Base-by-base conservation (phyloP, 2,113 vertebrate species). In the Microtus pennsylvanicus region DNA sequence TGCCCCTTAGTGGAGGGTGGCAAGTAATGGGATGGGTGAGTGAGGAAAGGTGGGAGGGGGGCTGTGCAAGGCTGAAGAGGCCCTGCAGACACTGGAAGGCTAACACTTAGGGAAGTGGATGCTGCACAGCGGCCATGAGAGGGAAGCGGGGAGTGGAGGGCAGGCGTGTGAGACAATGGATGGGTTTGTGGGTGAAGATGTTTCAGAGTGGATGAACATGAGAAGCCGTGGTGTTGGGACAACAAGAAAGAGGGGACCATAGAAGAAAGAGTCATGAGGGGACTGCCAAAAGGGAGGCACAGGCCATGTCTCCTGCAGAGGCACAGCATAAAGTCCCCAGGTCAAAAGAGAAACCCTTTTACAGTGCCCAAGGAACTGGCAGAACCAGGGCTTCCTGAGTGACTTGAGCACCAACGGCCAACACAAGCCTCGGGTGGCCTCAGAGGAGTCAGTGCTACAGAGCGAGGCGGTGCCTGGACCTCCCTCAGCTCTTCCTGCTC, bases 261-360 rank as follows among this genome's bases (percentile, higher is more conserved):
- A 7, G 17, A 28, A 21, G 33, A 45, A 47, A 35, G 69, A 26
- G 16, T 55, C 4, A 6, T 0, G 47, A 45, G n/a, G 12, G 38
- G 19, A 1, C 3, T 24, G 70, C 9, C 5, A 0, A 69, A 35
- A 38, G 47, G 9, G 21, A 19, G 17, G 16, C 30, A 17, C 35
- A 17, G 47, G 55, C 45, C 30, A 0, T 0, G 12, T 4, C 13
- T 38, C 1, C 83, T 0, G 0, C 72, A 22, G 45, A 69, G 50
- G n/a, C 12, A 8, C 47, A 7, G 10, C 8, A 50, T 12, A 16
- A 50, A 82, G 35, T 11, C 76, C 28, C 0, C 0, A 3, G 28
- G 26, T 65, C 14, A 38, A n/a, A 30, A 38, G 0, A 80, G 78
- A 9, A 24, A 26, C 33, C 30, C 61, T 55, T 19, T 13, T 76